phyloP scores from a whole-genome alignment of 2,888 invertebrate genomes.

The Camponotus fellah region DNA sequence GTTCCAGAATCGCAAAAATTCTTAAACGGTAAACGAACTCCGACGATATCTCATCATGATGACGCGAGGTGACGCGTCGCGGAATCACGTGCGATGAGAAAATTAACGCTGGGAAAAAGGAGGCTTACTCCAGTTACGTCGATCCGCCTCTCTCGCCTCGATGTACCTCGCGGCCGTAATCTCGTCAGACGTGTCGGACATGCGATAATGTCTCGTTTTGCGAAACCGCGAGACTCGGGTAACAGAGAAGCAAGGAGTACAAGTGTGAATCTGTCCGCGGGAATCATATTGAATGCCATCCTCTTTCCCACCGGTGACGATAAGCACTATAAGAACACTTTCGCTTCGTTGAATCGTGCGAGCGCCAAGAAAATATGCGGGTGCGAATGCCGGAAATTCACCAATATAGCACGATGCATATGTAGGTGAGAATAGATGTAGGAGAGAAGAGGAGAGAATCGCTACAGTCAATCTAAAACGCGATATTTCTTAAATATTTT shows the following conservation, averaged over 20 bases:
- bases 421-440: neutral
- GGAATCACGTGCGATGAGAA: neutral
- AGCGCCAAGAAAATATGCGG: constrained; percentile 61
- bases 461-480: neutral
- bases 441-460: neutral
- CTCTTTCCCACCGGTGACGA: constrained; percentile 36
- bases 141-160: constrained; percentile 65
- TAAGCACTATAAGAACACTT: constrained; percentile 61
- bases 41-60: constrained; percentile 8
- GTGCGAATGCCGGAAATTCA: constrained; percentile 64
- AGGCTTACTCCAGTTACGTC: constrained; percentile 66
- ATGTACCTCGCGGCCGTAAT: constrained; percentile 66
- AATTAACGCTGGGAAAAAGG: constrained; percentile 29
- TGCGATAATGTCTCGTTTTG: constrained; percentile 60
- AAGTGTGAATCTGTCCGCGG: constrained; percentile 52
- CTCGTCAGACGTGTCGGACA: constrained; percentile 72
- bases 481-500: neutral
- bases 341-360: constrained; percentile 57
- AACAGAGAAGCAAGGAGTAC: constrained; percentile 24
- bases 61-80: constrained; percentile 10
- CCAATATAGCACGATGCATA: neutral
- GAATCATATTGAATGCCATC: constrained; percentile 43
- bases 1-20: neutral
- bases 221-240: constrained; percentile 67
- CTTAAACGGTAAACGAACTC: neutral